Conservation (phyloP, 2,797 vertebrate species). For the Paedocypris micromegethes region DNA sequence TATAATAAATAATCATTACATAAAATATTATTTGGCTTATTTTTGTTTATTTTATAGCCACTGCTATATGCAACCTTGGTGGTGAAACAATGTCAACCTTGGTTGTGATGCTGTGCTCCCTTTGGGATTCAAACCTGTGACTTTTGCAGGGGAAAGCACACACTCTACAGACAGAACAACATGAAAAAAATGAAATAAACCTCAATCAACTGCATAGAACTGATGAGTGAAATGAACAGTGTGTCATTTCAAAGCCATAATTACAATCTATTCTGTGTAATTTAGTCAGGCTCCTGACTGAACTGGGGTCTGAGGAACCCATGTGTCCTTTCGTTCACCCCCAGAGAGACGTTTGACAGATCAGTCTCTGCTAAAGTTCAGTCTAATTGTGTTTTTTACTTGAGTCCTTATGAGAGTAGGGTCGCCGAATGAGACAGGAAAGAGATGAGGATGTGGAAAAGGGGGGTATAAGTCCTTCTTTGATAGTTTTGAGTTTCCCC, state of each 20-base stretch:
- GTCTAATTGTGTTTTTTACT: slow-evolving; percentile 49
- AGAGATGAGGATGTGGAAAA: slow-evolving; percentile 19
- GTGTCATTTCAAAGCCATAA: background rate
- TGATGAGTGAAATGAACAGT: too few species aligned
- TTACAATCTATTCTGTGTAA: slow-evolving; percentile 17
- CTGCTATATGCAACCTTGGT: too few species aligned
- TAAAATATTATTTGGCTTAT: too few species aligned
- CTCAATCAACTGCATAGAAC: too few species aligned
- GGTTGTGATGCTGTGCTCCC: too few species aligned
- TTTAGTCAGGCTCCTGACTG: slow-evolving; percentile 4
- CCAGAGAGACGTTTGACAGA: slow-evolving; percentile 41
- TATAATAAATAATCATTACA: too few species aligned
- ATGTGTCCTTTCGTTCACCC: slow-evolving; percentile 40
- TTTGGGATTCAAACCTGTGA: too few species aligned
- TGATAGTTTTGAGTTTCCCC: slow-evolving; percentile 48
- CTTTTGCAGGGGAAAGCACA: too few species aligned
- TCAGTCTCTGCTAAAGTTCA: slow-evolving; percentile 41
- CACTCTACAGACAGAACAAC: too few species aligned
- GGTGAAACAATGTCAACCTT: too few species aligned
- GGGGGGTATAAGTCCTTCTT: slow-evolving; percentile 48
- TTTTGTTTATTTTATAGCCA: too few species aligned
- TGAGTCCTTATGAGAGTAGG: slow-evolving; percentile 39
- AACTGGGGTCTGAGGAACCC: slow-evolving; percentile 12
- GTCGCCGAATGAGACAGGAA: slow-evolving; percentile 16
- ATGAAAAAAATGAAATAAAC: too few species aligned